A percentile compares a stretch with the other conserved stretches of the same genome.
phyloP scores from a whole-genome alignment of 2,113 vertebrate species.

The Limnothrissa miodon region DNA sequence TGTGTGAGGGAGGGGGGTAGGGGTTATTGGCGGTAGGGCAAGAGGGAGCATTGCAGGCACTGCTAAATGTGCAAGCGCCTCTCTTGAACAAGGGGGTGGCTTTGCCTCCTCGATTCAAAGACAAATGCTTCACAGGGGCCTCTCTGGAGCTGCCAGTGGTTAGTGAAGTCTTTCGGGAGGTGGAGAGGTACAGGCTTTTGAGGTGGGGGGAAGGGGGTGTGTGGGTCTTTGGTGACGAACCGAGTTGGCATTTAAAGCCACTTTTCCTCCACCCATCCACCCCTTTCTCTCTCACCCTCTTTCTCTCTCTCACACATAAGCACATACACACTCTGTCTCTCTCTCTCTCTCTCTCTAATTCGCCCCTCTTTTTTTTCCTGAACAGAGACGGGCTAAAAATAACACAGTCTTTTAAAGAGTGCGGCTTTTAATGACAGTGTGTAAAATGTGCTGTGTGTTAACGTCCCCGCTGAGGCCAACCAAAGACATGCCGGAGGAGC shows the following conservation, averaged over 20 bases:
- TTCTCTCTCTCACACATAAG: neutral
- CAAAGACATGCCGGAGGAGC: constrained; percentile 61
- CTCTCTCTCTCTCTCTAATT: neutral
- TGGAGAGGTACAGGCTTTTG: neutral
- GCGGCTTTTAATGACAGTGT: constrained; percentile 74
- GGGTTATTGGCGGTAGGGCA: constrained; percentile 34
- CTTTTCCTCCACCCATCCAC: constrained; percentile 38
- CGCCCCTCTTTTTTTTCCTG: constrained; percentile 26
- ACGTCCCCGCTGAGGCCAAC: constrained; percentile 69
- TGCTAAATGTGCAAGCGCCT: constrained; percentile 43
- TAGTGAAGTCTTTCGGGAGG: neutral
- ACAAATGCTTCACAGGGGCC: constrained; percentile 47
- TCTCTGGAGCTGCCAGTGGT: constrained; percentile 33
- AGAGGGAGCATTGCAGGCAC: constrained; percentile 31
- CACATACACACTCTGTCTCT: neutral
- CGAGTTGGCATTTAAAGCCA: constrained; percentile 53
- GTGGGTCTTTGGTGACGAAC: constrained; percentile 43
- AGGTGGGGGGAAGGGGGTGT: constrained; percentile 42
- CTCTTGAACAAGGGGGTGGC: constrained; percentile 35
- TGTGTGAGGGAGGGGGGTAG: neutral
- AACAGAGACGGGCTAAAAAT: constrained; percentile 71
- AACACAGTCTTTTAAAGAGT: constrained; percentile 66
- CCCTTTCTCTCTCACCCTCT: neutral
- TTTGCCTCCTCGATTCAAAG: constrained; percentile 41
- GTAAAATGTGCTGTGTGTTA: constrained; percentile 74